Evolutionary conservation across 2,888 invertebrate genomes (phyloP), one percentile per base, ranked within the genome.

Genomic region (Drosophila lutescens): DNA sequence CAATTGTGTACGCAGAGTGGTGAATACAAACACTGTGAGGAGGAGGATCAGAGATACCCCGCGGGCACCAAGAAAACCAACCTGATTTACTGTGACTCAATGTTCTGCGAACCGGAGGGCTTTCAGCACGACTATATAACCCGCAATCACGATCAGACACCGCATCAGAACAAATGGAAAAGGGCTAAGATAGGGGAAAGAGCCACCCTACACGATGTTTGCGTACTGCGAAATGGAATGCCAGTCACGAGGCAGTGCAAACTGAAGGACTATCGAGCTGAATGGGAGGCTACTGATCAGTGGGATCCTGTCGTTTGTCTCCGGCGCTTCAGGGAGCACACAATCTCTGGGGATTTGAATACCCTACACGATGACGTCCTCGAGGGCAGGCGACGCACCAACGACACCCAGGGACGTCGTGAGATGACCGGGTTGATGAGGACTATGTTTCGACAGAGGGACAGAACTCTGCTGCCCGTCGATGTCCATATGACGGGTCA

Each of bases 211-310:
- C 80, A 78, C 4, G 83, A 90, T 20, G 67, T 90, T 2, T 95
- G 95, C 76, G 89, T 95, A 15, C 93, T 93, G 82, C 85, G 89
- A 4, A 93, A 94, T 81, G 94, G 94, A 7, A 89, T 94, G 58
- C 95, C 95, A 0, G 93, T 95, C 7, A 93, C 93, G 13, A 91
- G 95, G 76, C 90, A 90, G 53, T 95, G 95, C 78, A 66, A 80
- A 7, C 94, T 94, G n/a, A 91, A 93, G 55, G 93, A 93, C 70
- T 79, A 93, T 8, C 93, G 93, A 15, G 81, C 86, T 23, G 51
- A 61, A 13, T 95, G 95, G 95, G 86, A 78, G 13, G 12, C 67
- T 8, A 88, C 93, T 7, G 91, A 69, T 0, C 17, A 76, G 0
- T 78, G 74, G 70, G 23, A 57, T 23, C 56, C 53, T 1, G 65